phyloP scores from a whole-genome alignment of 2,888 invertebrate genomes.

The Hyposoter dolosus region DNA sequence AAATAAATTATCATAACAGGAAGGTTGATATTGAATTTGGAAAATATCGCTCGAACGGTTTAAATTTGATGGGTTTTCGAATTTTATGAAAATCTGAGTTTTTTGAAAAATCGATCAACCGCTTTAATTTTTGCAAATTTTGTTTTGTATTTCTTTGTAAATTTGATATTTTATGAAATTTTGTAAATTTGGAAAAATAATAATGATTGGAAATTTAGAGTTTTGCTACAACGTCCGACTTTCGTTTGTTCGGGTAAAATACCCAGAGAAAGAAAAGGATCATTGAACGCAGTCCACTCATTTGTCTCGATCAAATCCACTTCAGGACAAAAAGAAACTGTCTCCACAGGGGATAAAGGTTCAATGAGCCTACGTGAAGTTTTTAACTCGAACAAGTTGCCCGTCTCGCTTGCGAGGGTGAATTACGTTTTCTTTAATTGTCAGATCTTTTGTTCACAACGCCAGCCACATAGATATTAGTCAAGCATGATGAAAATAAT shows the following conservation, averaged over 20 bases:
- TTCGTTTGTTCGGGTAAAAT: not conserved
- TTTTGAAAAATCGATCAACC: no score
- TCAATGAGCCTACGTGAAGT: conserved; percentile 19
- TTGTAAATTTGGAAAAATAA: not conserved
- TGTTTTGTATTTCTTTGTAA: not conserved
- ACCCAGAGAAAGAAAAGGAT: not conserved
- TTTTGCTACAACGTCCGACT: not conserved
- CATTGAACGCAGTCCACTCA: not conserved
- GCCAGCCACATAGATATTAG: not conserved
- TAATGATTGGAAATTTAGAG: not conserved
- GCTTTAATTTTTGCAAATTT: no score
- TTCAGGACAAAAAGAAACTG: conserved; percentile 4
- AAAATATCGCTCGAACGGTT: no score
- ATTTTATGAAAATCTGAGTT: no score
- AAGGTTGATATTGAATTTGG: no score
- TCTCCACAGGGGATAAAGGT: conserved; percentile 2
- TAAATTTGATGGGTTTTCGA: no score
- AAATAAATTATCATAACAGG: no score
- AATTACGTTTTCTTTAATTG: conserved; percentile 40
- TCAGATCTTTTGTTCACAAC: conserved; percentile 18
- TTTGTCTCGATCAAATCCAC: conserved; percentile 12
- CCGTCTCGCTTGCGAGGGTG: conserved; percentile 1
- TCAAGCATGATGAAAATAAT: conserved; percentile 13
- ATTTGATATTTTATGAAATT: not conserved
- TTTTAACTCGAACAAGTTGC: conserved; percentile 21